Evolutionary conservation across 1,140 invertebrate species (phyloP), one percentile per base, ranked within the genome.

Genomic region (Paraescarpia echinospica): DNA sequence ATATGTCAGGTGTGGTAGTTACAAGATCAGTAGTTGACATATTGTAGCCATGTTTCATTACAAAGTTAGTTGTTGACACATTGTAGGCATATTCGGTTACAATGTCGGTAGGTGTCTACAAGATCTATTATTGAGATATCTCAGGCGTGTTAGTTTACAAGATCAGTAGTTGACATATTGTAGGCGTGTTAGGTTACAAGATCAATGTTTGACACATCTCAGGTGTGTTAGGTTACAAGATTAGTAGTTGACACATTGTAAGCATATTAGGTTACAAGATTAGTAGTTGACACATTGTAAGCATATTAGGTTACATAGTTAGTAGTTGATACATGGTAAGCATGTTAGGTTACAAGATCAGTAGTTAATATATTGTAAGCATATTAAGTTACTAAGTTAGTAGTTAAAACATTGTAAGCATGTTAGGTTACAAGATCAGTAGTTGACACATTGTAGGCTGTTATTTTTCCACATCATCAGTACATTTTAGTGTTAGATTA

Each of bases 301-400:
- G 59, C 18, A 27, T 77, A 18, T 77, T 77, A 77, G 59, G 22
- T 77, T 77, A 22, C 59, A 77, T 22, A 22, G 14, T 77, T 18
- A 22, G 22, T 77, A 77, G 59, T 18, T 27, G 12, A 77, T 18
- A 77, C 27, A 31, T 77, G 0, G 4, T 22, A 90, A 22, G 14
- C 33, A 22, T 34, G 34, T 90, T 90, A 90, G n/a, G 34, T 90
- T 90, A 90, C 90, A 90, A 41, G 41, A 41, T 41, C n/a, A n/a
- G n/a, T n/a, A n/a, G n/a, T n/a, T n/a, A 9, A 51, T 18, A 51
- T 51, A 18, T 51, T 18, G 8, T 18, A 77, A 4, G 59, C 22
- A 18, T 77, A 18, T 77, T 77, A 4, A 27, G 59, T 77, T 77
- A 77, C 59, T 8, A 27, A 8, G 1, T 77, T 18, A 22, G 59